Evolutionary conservation across 35 echinoderm and acorn worm species (phyloP).

Genomic region (Ptychodera flava): DNA sequence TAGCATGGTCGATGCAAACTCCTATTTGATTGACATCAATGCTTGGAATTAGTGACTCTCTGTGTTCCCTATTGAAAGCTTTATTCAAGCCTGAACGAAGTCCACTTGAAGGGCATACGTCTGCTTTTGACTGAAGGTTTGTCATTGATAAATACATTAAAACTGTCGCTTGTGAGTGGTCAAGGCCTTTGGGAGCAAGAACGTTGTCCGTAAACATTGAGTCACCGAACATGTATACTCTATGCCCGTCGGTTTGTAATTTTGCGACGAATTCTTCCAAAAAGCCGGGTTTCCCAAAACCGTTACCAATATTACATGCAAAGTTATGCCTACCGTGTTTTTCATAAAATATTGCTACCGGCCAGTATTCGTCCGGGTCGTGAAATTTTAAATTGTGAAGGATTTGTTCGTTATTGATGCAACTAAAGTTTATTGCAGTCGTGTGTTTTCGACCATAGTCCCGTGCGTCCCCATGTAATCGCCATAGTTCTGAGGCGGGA

Average conservation of each 20-base stretch:
- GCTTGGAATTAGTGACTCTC: background rate
- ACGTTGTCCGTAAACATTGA: background rate
- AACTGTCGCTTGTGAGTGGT: background rate
- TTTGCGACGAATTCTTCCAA: background rate
- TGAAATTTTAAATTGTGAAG: background rate
- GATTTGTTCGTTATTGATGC: background rate
- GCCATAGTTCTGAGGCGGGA: conserved; percentile 20
- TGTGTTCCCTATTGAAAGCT: conserved; percentile 6
- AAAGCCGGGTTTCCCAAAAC: background rate
- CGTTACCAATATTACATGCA: background rate
- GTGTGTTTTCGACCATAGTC: conserved; percentile 14
- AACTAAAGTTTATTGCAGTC: background rate
- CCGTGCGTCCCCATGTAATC: conserved; percentile 26
- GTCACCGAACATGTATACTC: background rate
- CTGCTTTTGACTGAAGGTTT: background rate
- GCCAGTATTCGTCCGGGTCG: background rate
- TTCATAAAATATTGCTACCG: background rate
- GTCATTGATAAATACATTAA: background rate
- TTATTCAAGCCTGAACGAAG: conserved; percentile 10
- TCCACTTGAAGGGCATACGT: background rate
- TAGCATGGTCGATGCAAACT: conserved; percentile 22
- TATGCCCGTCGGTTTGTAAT: background rate
- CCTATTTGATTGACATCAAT: conserved; percentile 18
- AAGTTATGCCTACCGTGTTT: background rate
- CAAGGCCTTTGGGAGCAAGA: background rate